Conservation (phyloP, 1,140 invertebrate species). For the Helicoverpa armigera region DNA sequence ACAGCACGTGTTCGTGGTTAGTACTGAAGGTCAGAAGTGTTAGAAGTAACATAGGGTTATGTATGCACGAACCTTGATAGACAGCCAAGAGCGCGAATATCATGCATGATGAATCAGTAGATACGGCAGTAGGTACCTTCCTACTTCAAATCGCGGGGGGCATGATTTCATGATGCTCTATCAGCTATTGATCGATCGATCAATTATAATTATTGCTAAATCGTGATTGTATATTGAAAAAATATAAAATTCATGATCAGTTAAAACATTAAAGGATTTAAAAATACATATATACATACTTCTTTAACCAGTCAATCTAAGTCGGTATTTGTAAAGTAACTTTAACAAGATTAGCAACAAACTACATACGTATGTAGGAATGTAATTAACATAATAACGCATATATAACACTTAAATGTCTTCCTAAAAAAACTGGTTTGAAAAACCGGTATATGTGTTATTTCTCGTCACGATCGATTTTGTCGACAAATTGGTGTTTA, state of each 20-base stretch:
- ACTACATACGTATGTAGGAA: not conserved
- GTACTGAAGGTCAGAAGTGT: not conserved
- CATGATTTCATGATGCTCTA: slow-evolving; percentile 1
- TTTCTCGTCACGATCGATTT: not conserved
- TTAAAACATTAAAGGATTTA: not conserved
- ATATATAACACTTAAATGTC: slow-evolving; percentile 10
- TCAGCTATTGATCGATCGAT: slow-evolving; percentile 2
- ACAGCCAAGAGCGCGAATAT: slow-evolving; percentile 11
- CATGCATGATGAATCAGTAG: slow-evolving; percentile 4
- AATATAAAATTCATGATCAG: not conserved
- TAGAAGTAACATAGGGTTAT: not conserved
- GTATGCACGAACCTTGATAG: not conserved
- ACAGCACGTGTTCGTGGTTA: not conserved
- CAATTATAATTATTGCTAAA: slow-evolving; percentile 23
- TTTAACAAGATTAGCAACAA: not conserved
- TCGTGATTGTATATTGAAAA: slow-evolving; percentile 9
- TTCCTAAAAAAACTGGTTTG: not conserved
- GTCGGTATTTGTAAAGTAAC: not conserved
- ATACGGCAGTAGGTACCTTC: not conserved
- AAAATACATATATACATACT: not conserved
- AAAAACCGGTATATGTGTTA: not conserved
- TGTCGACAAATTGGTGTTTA: not conserved
- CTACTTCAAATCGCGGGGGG: not conserved
- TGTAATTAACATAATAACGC: slow-evolving; percentile 11
- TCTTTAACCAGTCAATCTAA: not conserved